Conservation (phyloP, 1,140 invertebrate species). For the Micrasema longulum region DNA sequence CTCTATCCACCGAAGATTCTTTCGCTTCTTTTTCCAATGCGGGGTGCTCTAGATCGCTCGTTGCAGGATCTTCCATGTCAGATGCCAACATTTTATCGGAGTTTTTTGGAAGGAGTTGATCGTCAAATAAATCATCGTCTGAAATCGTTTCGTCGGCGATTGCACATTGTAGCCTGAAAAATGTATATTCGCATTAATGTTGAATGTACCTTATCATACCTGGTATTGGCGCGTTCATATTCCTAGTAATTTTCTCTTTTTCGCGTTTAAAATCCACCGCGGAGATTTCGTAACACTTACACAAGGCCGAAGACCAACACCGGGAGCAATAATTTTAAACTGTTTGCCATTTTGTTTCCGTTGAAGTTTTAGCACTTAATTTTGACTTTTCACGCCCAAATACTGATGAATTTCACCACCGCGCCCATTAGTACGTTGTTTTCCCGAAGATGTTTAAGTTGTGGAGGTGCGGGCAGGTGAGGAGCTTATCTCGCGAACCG, state of each 20-base stretch:
- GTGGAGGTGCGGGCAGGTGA: not conserved
- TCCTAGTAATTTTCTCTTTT: too few species aligned
- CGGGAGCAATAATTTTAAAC: too few species aligned
- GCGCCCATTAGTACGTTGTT: not conserved
- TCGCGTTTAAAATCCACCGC: too few species aligned
- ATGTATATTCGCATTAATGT: not conserved
- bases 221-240: not conserved
- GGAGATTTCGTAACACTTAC: constrained; percentile 5
- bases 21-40: not conserved
- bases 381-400: not conserved
- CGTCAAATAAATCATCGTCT: constrained; percentile 10
- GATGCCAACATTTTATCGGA: too few species aligned
- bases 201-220: not conserved
- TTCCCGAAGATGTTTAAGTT: not conserved
- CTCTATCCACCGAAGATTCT: constrained; percentile 5
- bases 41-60: not conserved
- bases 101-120: constrained; percentile 15
- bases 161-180: constrained; percentile 10
- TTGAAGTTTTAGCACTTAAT: constrained; percentile 1
- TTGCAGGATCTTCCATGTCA: too few species aligned
- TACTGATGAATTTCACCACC: not conserved
- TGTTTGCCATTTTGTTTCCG: not conserved
- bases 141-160: constrained; percentile 33
- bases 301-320: not conserved
- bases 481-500: too few species aligned